Evolutionary conservation across 2,797 vertebrate species (phyloP), one percentile per base, ranked within the genome.

Genomic region (Acrocephalus scirpaceus): DNA sequence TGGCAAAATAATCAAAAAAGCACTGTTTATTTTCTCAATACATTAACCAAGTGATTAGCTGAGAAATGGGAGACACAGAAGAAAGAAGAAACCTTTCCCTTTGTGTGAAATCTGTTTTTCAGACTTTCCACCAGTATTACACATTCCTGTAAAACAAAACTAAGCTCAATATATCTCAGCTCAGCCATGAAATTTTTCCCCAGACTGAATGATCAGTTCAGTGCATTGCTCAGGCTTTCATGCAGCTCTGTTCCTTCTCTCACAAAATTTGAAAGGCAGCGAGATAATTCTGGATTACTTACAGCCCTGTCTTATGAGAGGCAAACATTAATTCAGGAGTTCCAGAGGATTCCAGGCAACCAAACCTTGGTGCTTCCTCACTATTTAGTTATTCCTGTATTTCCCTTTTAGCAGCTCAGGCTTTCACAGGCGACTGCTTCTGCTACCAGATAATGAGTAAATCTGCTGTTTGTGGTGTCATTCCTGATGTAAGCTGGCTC

Each of bases 11-110:
- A 94, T 75, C 30, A 56, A 75, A 90, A 92, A 82, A 74, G 32
- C 32, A 77, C 69, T 54, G 80, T 95, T 95, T 95, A 83, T 96
- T 96, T 95, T 65, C 62, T 95, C 70, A 81, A 64, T 77, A 53
- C 57, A 42, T 88, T 88, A 96, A 95, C 32, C 10, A 34, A 88
- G 53, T 42, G 51, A 92, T 94, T 92, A 93, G 48, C 62, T 7
- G 15, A 86, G 73, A 81, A 93, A 86, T 45, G 36, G 36, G 84
- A 92, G 67, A 78, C 30, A 4, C 38, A 64, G 76, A 87, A 90
- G 69, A 91, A 91, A 91, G 65, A 86, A 71, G 25, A 93, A 87
- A 85, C 38, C 18, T 78, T 91, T 78, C 44, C 13, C 27, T 91
- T 77, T 78, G 54, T 69, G 29, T 75, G 54, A 54, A 91, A 58